A percentile compares a stretch with the other conserved stretches of the same genome.
Evolutionary conservation across 1,140 invertebrate species (phyloP).

Genomic region (Caenorhabditis brenneri): DNA sequence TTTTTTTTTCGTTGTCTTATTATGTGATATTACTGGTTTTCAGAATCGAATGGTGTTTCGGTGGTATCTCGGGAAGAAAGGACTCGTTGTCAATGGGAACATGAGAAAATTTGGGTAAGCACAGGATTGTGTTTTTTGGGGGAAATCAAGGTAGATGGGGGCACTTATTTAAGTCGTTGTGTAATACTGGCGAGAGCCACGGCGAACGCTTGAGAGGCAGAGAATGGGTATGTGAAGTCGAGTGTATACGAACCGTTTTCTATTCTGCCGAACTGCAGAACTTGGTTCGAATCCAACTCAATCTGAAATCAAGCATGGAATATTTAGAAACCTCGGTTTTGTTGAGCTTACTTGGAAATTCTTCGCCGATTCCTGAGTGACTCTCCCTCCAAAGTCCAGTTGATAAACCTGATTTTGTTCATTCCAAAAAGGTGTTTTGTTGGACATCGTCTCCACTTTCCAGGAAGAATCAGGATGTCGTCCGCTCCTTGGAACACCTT

Average conservation of each 20-base stretch:
- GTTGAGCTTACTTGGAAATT: slow-evolving; percentile 81
- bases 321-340: not conserved
- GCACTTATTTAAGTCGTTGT: slow-evolving; percentile 85
- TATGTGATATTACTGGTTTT: not conserved
- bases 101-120: no score
- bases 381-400: slow-evolving; percentile 96
- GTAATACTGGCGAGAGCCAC: slow-evolving; percentile 97
- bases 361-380: slow-evolving; percentile 98
- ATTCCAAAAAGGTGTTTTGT: slow-evolving; percentile 99
- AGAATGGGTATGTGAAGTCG: slow-evolving; percentile 98
- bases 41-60: not conserved
- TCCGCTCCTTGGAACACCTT: slow-evolving; percentile 55
- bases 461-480: slow-evolving; percentile 71
- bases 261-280: slow-evolving; percentile 98
- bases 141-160: no score
- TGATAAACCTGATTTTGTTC: slow-evolving; percentile 98
- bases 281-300: slow-evolving; percentile 94
- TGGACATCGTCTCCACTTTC: slow-evolving; percentile 89
- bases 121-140: not conserved
- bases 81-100: slow-evolving; percentile 5
- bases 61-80: not conserved
- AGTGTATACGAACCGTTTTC: slow-evolving; percentile 97
- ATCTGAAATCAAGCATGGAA: slow-evolving; percentile 74
- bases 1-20: not conserved
- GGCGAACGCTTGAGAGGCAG: slow-evolving; percentile 94